Base-by-base conservation (phyloP, 2,888 invertebrate genomes). In the Polyommatus icarus region DNA sequence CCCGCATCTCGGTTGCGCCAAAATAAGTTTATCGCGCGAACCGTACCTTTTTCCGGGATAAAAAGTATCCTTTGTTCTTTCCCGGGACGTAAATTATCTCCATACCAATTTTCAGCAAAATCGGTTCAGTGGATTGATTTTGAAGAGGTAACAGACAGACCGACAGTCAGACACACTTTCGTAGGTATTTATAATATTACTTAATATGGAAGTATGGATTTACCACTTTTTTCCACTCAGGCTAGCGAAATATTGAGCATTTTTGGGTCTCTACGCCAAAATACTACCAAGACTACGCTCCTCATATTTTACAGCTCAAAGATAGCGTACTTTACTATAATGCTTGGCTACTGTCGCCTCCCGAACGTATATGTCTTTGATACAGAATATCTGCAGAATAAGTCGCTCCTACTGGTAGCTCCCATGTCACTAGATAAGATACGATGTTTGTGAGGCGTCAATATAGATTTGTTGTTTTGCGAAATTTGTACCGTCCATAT, bases 261-360 rank as follows among this genome's bases (percentile, higher is more conserved):
- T n/a, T 59, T 20, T 15, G 50, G 15, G 50, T 3, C 15, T 50
- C 15, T 50, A 50, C 50, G 54, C 18, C 18, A 54, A 54, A 54
- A 18, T 54, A 12, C 46, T 46, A 46, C 40, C 40, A 46, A 46
- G 40, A 61, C 61, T 61, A 4, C 15, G 3, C 29, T 32, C 29
- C 12, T 61, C 61, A 67, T 29, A 67, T 15, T 29, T 67, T 32
- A 32, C 29, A 15, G 61, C 12, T 67, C 24, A 15, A 46, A 67
- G 67, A 67, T 67, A 67, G 12, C 67, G 29, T 67, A 6, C 7
- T 67, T 67, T 67, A 67, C 67, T 67, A 12, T 67, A 79, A 79
- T 79, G 79, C 78, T 80, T 78, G 73, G 80, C 82, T 80, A 80
- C 82, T 77, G 80, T 76, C 77, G 78, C 78, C 71, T 36, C 76